Base-by-base conservation (phyloP, 2,113 vertebrate genomes). In the Trogon surrucura region DNA sequence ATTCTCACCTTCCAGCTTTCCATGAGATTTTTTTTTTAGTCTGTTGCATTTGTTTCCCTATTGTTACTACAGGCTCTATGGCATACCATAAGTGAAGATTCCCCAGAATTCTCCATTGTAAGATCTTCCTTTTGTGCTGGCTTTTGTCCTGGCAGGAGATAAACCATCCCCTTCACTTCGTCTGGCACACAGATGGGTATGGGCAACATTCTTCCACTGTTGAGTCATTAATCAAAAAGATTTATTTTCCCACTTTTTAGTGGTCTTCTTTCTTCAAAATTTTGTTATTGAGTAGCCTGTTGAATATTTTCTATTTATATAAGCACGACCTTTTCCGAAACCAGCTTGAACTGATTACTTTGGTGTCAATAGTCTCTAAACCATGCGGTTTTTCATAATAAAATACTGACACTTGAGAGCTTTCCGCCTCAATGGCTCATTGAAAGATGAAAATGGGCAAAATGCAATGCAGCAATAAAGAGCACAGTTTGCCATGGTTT, bases 131-230 rank as follows among this genome's bases (percentile, higher is more conserved):
- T 95, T 86, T 85, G 88, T 90, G 71, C 44, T 83, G 85, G 45
- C 85, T 85, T 96, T 96, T 95, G 94, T 91, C 79, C 89, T 86
- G 80, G 93, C 90, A 93, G 82, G 88, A 96, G 80, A 88, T 85
- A 93, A 91, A 94, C 79, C 89, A 85, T 80, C 90, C 95, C 61
- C 50, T 91, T 81, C 82, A 60, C 45, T 89, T 81, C 57, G 85
- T 92, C 93, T 97, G 95, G 90, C 65, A 94, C 67, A 81, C 95
- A 96, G 93, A 96, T 93, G 93, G 69, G 29, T 73, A 95, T 57
- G 85, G 90, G 65, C 79, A 94, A 84, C 77, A 81, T 96, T 95
- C 73, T 95, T 96, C 88, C 61, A 50, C 69, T 88, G 48, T 0
- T 36, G 44, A 87, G 57, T 87, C 87, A 61, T 92, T 89, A 95